These are phyloP conservation scores for Cydia pomonella DNA, from an alignment of 1,140 invertebrate genomes.

Conservation along the genomic window DNA sequence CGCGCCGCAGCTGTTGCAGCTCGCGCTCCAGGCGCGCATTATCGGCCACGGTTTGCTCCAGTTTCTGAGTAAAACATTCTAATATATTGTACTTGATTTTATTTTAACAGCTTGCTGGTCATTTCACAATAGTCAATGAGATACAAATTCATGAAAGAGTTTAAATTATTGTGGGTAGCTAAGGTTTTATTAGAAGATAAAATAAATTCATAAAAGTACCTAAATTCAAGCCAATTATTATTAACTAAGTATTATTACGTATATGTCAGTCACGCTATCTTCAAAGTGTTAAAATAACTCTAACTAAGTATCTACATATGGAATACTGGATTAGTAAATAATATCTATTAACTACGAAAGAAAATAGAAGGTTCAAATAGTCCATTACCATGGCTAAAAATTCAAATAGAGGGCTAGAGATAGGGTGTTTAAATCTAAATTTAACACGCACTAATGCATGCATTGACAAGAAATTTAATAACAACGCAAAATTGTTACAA, in stretches of 20 bases:
- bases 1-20: slow-evolving; percentile 90
- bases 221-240: slow-evolving; percentile 26
- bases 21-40: slow-evolving; percentile 94
- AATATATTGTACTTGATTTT: neutral
- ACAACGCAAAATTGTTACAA: neutral
- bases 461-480: neutral
- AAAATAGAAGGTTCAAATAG: neutral
- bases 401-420: neutral
- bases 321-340: neutral
- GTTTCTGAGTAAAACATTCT: slow-evolving; percentile 82
- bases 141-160: no score
- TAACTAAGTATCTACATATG: neutral
- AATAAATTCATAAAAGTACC: no score
- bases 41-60: slow-evolving; percentile 94
- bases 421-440: slow-evolving; percentile 19
- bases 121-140: no score
- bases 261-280: neutral
- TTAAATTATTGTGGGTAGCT: no score
- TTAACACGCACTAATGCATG: slow-evolving; percentile 14
- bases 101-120: no score
- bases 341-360: neutral
- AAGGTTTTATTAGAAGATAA: no score
- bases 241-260: neutral
- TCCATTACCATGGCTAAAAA: slow-evolving; percentile 12
- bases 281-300: neutral